phyloP scores from a whole-genome alignment of 2,113 vertebrate genomes.

The cattle (Bos taurus) region ARS-UCD2.0 NC_037354.1:16338501-16339000 shows the following conservation, averaged over 20 bases:
- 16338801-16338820: not conserved
- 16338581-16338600: not conserved
- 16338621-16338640: not conserved
- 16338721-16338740: not conserved
- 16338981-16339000: not conserved
- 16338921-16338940: not conserved
- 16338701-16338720: not conserved
- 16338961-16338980: slow-evolving; percentile 1
- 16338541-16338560: not conserved
- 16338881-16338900: not conserved
- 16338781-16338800: not conserved
- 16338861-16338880: not conserved
- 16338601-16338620: not conserved
- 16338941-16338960: not conserved
- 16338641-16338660: not conserved
- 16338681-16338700: not conserved
- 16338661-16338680: not conserved
- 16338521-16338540: not conserved
- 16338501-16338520: not conserved
- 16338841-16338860: not conserved
- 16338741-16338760: not conserved
- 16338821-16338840: not conserved
- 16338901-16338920: not conserved
- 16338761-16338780: not conserved
- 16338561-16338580: not conserved